Percentiles rank a stretch among this genome's conserved stretches.
Evolutionary conservation across 2,797 vertebrate genomes (phyloP).

Genomic region (Tokudaia tokunoshimensis): DNA sequence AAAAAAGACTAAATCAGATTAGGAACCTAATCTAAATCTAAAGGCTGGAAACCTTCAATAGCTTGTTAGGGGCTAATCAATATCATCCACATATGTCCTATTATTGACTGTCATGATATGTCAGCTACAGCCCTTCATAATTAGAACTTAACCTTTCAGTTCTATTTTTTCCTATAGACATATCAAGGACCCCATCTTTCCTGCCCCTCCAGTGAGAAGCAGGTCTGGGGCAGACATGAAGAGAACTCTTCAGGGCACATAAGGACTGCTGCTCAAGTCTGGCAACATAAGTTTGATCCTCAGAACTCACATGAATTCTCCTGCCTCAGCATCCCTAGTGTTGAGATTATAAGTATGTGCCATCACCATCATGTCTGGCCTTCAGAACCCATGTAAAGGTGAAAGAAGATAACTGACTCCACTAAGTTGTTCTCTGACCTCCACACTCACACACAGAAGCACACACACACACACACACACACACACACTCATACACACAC

Average conservation of each 20-base stretch:
- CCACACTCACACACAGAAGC: no score
- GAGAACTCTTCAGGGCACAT: neutral
- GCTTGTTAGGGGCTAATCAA: no score
- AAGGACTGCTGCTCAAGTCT: neutral
- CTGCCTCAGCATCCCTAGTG: neutral
- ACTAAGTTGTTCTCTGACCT: neutral
- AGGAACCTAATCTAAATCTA: neutral
- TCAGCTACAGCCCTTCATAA: neutral
- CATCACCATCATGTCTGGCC: neutral
- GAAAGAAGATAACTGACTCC: neutral
- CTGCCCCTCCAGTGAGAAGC: neutral
- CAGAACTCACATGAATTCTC: neutral
- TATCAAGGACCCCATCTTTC: no score
- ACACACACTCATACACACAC: neutral
- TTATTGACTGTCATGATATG: neutral
- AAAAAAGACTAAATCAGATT: neutral
- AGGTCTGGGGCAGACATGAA: no score
- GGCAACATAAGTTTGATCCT: neutral
- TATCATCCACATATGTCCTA: neutral
- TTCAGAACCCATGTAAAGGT: no score
- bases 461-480: accelerated
- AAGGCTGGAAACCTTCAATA: neutral
- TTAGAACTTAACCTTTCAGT: neutral
- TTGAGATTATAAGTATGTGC: no score
- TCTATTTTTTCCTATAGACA: neutral